Evolutionary conservation across 2,888 invertebrate species (phyloP).

Genomic region (Cantharis nigra): DNA sequence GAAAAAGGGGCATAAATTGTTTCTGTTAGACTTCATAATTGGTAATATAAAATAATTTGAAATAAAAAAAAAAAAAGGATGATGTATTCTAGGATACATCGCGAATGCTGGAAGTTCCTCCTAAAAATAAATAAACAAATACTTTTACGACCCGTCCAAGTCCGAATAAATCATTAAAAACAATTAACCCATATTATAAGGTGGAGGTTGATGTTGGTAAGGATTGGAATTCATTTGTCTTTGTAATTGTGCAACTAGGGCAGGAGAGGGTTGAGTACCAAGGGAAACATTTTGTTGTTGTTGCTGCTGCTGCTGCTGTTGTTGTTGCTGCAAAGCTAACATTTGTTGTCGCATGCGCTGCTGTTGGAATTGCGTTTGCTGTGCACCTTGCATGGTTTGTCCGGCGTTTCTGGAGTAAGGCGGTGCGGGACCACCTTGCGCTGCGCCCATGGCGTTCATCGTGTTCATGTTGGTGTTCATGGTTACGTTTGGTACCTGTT

Average conservation of each 20-base stretch:
- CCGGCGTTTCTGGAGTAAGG: slow-evolving; percentile 69
- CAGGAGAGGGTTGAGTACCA: slow-evolving; percentile 61
- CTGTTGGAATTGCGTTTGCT: slow-evolving; percentile 46
- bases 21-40: neutral
- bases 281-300: slow-evolving; percentile 57
- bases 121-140: neutral
- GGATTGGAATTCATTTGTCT: slow-evolving; percentile 62
- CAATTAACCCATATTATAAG: slow-evolving; percentile 53
- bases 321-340: slow-evolving; percentile 66
- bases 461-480: slow-evolving; percentile 83
- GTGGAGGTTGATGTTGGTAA: slow-evolving; percentile 64
- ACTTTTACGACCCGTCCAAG: neutral
- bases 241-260: slow-evolving; percentile 69
- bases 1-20: neutral
- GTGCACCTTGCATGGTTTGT: slow-evolving; percentile 42
- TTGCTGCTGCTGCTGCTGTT: slow-evolving; percentile 54
- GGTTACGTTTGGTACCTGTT: slow-evolving; percentile 81
- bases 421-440: slow-evolving; percentile 70
- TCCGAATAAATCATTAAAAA: neutral
- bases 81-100: neutral
- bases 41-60: neutral
- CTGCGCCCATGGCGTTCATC: slow-evolving; percentile 63
- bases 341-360: slow-evolving; percentile 71
- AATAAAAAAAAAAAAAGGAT: neutral
- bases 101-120: neutral